Percentiles rank a stretch among this genome's conserved stretches.
phyloP scores from a whole-genome alignment of 2,797 vertebrate genomes.

The Liasis olivaceus region DNA sequence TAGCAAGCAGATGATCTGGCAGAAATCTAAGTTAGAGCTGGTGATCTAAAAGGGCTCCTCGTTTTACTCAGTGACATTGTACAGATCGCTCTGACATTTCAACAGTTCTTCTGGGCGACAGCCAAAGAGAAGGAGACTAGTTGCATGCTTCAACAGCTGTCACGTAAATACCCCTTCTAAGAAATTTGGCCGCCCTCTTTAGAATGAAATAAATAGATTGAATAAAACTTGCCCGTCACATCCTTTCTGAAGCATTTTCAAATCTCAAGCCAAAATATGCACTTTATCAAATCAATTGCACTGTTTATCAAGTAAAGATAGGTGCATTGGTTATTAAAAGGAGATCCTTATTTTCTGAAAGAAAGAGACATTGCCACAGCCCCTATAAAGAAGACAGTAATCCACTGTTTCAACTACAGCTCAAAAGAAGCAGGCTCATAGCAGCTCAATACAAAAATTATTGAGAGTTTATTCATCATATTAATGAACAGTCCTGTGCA shows the following conservation, averaged over 20 bases:
- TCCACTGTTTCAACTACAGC: neutral
- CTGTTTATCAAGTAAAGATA: neutral
- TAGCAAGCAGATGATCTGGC: neutral
- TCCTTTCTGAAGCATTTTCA: constrained; percentile 31
- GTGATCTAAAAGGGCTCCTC: neutral
- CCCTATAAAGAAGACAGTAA: neutral
- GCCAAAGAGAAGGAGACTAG: neutral
- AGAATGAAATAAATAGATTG: constrained; percentile 56
- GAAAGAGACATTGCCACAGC: constrained; percentile 1
- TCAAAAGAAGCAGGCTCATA: neutral
- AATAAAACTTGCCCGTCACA: constrained; percentile 8
- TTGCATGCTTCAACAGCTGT: constrained; percentile 3
- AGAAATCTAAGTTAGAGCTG: neutral
- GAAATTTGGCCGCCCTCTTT: neutral
- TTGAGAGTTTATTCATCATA: neutral
- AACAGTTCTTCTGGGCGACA: neutral
- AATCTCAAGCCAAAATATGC: neutral
- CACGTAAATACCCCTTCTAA: constrained; percentile 14
- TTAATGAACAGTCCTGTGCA: neutral
- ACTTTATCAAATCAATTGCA: neutral
- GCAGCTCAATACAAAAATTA: neutral
- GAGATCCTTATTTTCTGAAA: constrained; percentile 29
- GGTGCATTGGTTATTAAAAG: neutral
- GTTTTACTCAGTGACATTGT: constrained; percentile 4
- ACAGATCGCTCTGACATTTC: neutral